Evolutionary conservation across 53 echinoderm and acorn worm genomes (phyloP), one percentile per base, ranked within the genome.

Genomic region (Actinopyga echinites): DNA sequence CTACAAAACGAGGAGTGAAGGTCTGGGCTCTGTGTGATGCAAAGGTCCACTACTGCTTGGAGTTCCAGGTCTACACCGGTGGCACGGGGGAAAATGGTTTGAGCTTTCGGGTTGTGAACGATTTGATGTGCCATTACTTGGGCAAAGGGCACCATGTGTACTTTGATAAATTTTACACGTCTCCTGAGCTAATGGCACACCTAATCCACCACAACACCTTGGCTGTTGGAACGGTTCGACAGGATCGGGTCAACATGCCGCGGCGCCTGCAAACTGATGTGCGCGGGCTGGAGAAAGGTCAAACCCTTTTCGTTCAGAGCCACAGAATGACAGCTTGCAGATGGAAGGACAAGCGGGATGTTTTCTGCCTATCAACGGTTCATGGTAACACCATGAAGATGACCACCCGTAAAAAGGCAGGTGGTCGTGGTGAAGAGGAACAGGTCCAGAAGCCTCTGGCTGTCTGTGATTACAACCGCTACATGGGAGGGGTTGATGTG

Each of bases 261-360:
- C n/a, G 22, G 57, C 58, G 79, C 55, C 20, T 79, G 37, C 37
- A 37, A 37, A 37, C 37, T 37, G 37, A 37, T 3, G 3, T 19
- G 6, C 23, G 15, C n/a, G 24, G 8, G 43, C 12, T 74, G 44
- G 24, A 74, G 45, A 7, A 22, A 11, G 74, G 9, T 74, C 74
- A 74, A 26, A n/a, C 23, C 23, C n/a, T 74, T 74, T 79, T 79
- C 58, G 31, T 57, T 3, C 25, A 30, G 28, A 79, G 79, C 34
- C 79, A 79, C 40, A 38, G 34, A 20, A 79, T 79, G 79, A 79
- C 79, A 32, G 79, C 35, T 31, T 79, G 79, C 54, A 52, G 79
- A 30, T 79, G 79, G 79, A 79, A 79, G 57, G 79, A 79, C 58
- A 79, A 79, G 79, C 24, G 59, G 56, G 79, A 79, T 57, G 79